Evolutionary conservation across 2,797 vertebrate species (phyloP).

Genomic region (Kryptolebias ocellatus): DNA sequence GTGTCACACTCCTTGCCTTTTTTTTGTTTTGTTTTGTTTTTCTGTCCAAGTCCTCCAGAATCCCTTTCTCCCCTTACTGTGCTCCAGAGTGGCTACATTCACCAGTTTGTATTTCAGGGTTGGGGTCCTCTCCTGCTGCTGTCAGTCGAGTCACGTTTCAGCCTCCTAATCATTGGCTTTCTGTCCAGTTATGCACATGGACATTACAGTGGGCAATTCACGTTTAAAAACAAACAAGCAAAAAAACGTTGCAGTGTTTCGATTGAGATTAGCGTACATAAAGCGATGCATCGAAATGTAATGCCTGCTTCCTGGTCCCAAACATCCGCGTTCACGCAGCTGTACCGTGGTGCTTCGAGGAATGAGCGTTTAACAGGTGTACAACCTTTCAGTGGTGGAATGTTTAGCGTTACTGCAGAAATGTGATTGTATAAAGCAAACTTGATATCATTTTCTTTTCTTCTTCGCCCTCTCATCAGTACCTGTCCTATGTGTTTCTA

Average conservation of each 20-base stretch:
- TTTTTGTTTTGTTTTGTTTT: background rate
- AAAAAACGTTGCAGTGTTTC: slow-evolving; percentile 65
- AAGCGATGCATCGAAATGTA: slow-evolving; percentile 74
- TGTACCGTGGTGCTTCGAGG: slow-evolving; percentile 69
- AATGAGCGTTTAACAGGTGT: slow-evolving; percentile 59
- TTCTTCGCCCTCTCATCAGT: slow-evolving; percentile 60
- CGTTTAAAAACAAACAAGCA: slow-evolving; percentile 31
- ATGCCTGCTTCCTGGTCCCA: slow-evolving; percentile 63
- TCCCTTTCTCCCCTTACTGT: slow-evolving; percentile 43
- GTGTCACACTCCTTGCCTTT: slow-evolving; percentile 64
- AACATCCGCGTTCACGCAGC: slow-evolving; percentile 46
- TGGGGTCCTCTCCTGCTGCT: slow-evolving; percentile 74
- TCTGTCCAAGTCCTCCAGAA: slow-evolving; percentile 38
- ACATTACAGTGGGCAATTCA: slow-evolving; percentile 42
- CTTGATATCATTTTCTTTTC: slow-evolving; percentile 55
- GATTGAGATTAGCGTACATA: slow-evolving; percentile 69
- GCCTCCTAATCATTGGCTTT: slow-evolving; percentile 60
- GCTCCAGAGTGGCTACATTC: slow-evolving; percentile 61
- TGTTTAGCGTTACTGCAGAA: slow-evolving; percentile 68
- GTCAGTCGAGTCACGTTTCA: slow-evolving; percentile 54
- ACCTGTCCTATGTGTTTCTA: slow-evolving; percentile 61
- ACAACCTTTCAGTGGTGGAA: slow-evolving; percentile 64
- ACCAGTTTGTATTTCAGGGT: slow-evolving; percentile 68
- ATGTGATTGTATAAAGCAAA: slow-evolving; percentile 79
- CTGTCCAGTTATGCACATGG: slow-evolving; percentile 58